Percentiles rank a stretch among this genome's conserved stretches.
These are phyloP conservation scores for Spisula subtruncata DNA, from an alignment of 2,888 invertebrate genomes.

Conservation along the genomic window DNA sequence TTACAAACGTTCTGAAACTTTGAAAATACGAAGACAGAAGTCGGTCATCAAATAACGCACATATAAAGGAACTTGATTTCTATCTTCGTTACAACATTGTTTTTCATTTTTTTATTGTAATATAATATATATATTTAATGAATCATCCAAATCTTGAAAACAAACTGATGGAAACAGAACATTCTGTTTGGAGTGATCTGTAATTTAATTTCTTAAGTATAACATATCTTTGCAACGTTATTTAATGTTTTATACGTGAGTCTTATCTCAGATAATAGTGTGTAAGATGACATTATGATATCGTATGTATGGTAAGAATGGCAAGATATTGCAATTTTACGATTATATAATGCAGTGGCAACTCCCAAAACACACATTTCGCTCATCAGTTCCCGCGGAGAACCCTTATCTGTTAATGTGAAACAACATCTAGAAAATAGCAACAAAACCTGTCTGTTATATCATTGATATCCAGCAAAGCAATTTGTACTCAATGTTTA, in stretches of 20 bases:
- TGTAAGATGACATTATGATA: neutral
- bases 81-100: too few relatives aligned
- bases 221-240: neutral
- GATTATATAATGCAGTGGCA: neutral
- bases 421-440: neutral
- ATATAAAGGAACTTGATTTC: too few relatives aligned
- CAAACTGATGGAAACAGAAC: neutral
- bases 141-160: too few relatives aligned
- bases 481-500: neutral
- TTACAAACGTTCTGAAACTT: too few relatives aligned
- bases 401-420: neutral
- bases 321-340: neutral
- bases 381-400: neutral
- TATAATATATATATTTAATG: too few relatives aligned
- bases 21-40: too few relatives aligned
- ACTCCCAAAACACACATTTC: neutral
- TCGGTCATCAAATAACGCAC: too few relatives aligned
- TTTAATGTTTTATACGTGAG: neutral
- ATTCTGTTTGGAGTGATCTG: neutral
- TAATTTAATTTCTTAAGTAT: neutral
- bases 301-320: neutral
- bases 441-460: neutral
- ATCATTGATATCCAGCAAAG: neutral
- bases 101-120: too few relatives aligned
- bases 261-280: slow-evolving; percentile 10